These are phyloP conservation scores for Dermochelys coriacea DNA, from an alignment of 2,797 vertebrate species.

Conservation along the genomic window DNA sequence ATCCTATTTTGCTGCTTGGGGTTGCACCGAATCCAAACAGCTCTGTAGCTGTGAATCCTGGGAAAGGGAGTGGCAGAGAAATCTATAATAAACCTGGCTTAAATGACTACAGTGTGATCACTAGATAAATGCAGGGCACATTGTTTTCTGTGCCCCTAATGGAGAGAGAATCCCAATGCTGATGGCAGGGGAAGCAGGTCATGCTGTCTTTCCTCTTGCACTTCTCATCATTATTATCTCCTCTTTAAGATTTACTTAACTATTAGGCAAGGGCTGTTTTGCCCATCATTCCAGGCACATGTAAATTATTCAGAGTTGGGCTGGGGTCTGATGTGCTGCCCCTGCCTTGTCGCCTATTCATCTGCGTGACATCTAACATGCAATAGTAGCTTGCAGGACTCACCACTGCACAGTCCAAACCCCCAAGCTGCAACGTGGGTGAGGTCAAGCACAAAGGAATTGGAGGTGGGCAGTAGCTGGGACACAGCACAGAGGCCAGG, in stretches of 20 bases:
- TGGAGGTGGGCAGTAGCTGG: conserved; percentile 36
- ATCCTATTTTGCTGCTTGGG: not conserved
- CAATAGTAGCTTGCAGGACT: not conserved
- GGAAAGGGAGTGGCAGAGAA: not conserved
- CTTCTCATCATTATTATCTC: not conserved
- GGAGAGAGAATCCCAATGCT: accelerated
- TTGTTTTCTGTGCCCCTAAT: accelerated
- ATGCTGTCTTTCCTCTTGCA: not conserved
- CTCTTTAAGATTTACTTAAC: not conserved
- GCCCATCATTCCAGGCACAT: not conserved
- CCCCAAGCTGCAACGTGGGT: accelerated
- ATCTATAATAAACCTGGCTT: not conserved
- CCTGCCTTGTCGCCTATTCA: not conserved
- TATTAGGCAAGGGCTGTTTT: not conserved
- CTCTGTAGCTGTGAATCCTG: not conserved
- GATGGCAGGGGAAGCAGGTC: accelerated
- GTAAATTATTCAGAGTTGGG: accelerated
- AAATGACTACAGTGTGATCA: not conserved
- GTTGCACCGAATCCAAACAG: not conserved
- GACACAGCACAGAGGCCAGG: not conserved
- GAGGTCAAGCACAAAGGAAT: not conserved
- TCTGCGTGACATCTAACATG: not conserved
- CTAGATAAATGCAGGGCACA: not conserved
- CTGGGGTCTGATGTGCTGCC: not conserved
- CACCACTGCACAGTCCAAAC: not conserved